Base-by-base conservation (phyloP, 2,888 invertebrate species). In the Osmoderma eremita region DNA sequence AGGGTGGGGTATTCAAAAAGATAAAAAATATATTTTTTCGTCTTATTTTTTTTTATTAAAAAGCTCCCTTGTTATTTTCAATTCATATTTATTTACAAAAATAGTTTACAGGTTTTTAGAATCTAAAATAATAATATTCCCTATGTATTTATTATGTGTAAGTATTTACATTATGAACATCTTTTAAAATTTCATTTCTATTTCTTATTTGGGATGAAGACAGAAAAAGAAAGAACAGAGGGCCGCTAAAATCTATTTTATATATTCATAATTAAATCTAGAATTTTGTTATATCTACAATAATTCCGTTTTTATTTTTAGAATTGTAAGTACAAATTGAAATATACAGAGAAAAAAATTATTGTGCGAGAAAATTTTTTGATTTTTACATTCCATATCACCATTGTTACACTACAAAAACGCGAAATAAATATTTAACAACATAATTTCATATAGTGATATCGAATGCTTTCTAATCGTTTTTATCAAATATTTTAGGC, bases 41-140 rank as follows among this genome's bases (percentile, higher is more conserved):
- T 3, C n/a, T 18, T 48, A n/a, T n/a, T 48, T 18, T 1, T 18
- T 13, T 15, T 54, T 61, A 61, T 61, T 56, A 69, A 62, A 66
- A 68, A 66, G 63, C 66, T 69, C 53, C 53, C 73, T 72, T 72
- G 70, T 70, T 78, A 30, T 30, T 30, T 30, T 30, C 30, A 30
- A 30, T 79, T 71, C 64, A 69, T 67, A 67, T 72, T 72, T 79
- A 79, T 79, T 76, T 79, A 79, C 79, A 79, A 79, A 79, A 79
- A 79, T 79, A 78, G 76, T 78, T 75, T 78, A 79, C 77, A 79
- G 75, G 30, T 30, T 72, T 76, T 74, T 69, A 76, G 74, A 74
- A 72, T 68, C 71, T 73, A 74, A 71, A 73, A 65, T 73, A 71
- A 69, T 42, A 54, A 71, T 67, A 67, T 67, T 65, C 49, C 49